A percentile compares a stretch with the other conserved stretches of the same genome.
phyloP scores from a whole-genome alignment of 1,140 invertebrate species.

The Cydia amplana region DNA sequence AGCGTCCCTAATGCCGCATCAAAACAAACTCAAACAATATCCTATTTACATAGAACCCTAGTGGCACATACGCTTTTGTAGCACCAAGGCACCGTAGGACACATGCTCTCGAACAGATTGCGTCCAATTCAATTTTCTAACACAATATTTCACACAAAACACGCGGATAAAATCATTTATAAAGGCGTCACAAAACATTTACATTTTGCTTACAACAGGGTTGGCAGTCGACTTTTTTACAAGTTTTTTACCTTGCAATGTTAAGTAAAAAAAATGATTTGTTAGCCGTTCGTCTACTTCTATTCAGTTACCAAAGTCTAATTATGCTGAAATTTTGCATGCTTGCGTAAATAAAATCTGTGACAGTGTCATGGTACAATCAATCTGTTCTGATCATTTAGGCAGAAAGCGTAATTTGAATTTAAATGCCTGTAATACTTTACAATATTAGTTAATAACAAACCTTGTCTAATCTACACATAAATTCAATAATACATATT shows the following conservation, averaged over 20 bases:
- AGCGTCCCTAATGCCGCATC: constrained; percentile 1
- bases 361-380: too few species aligned
- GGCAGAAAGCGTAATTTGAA: too few species aligned
- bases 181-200: constrained; percentile 72
- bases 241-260: background rate
- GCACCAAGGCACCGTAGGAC: background rate
- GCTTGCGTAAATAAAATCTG: too few species aligned
- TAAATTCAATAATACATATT: too few species aligned
- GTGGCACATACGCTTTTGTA: background rate
- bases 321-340: too few species aligned
- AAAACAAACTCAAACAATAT: background rate
- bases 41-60: background rate
- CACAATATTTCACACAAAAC: constrained; percentile 73
- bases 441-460: too few species aligned
- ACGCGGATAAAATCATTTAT: constrained; percentile 73
- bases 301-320: too few species aligned
- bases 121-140: constrained; percentile 72
- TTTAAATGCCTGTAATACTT: too few species aligned
- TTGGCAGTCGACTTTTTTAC: constrained; percentile 33
- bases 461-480: too few species aligned
- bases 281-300: too few species aligned
- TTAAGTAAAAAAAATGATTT: too few species aligned
- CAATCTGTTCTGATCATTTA: too few species aligned
- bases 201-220: constrained; percentile 55
- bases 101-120: constrained; percentile 60